phyloP scores from a whole-genome alignment of 1,140 invertebrate species.

The Zaprionus davidi region DNA sequence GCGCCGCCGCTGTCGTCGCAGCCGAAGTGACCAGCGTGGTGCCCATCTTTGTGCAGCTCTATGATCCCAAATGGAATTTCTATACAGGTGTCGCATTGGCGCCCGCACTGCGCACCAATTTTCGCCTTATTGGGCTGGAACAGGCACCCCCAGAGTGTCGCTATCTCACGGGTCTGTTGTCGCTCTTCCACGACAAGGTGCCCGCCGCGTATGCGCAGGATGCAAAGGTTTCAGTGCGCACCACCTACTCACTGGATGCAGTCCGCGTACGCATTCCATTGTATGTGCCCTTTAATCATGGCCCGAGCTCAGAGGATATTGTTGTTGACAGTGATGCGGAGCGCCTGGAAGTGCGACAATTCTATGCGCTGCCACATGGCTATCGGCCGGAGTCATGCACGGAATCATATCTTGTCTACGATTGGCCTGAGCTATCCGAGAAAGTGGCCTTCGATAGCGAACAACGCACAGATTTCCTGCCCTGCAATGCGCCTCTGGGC shows the following conservation, averaged over 20 bases:
- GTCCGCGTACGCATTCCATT: conserved; percentile 85
- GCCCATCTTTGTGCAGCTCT: conserved; percentile 94
- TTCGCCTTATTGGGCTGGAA: conserved; percentile 95
- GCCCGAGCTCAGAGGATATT: conserved; percentile 58
- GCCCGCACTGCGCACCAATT: conserved; percentile 90
- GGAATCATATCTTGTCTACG: conserved; percentile 91
- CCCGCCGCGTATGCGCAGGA: conserved; percentile 87
- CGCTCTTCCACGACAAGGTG: conserved; percentile 92
- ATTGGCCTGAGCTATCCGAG: conserved; percentile 94
- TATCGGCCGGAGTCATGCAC: conserved; percentile 92
- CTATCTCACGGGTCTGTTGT: conserved; percentile 91
- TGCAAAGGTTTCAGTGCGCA: conserved; percentile 89
- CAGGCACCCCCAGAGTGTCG: conserved; percentile 92
- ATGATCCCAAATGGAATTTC: conserved; percentile 91
- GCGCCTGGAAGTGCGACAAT: conserved; percentile 52
- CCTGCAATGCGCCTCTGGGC: conserved; percentile 93
- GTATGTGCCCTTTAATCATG: conserved; percentile 71
- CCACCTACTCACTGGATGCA: conserved; percentile 93
- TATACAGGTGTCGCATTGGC: conserved; percentile 92
- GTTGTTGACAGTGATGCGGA: conserved; percentile 51
- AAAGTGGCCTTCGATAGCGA: conserved; percentile 94
- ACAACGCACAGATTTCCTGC: conserved; percentile 94
- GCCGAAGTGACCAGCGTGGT: conserved; percentile 92
- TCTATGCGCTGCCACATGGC: conserved; percentile 92
- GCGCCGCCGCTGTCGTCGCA: conserved; percentile 93